A percentile compares a stretch with the other conserved stretches of the same genome.
phyloP scores from a whole-genome alignment of 2,888 invertebrate species.

The Nephrotoma guestfalica region DNA sequence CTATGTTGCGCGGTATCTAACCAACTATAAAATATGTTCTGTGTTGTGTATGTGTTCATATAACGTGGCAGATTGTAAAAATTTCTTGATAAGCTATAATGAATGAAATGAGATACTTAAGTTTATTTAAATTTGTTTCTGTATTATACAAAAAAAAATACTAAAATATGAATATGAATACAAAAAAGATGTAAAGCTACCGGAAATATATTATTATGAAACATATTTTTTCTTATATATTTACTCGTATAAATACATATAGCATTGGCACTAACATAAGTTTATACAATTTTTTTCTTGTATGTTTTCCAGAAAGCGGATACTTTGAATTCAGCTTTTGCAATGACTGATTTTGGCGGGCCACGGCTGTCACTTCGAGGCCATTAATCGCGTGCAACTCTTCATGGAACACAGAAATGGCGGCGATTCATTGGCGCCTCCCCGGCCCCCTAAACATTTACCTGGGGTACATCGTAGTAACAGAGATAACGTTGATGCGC shows the following conservation, averaged over 20 bases:
- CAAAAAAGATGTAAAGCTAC: neutral
- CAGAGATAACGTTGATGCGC: constrained; percentile 40
- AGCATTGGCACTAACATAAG: neutral
- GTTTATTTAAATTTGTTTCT: neutral
- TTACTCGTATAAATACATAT: neutral
- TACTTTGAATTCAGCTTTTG: constrained; percentile 8
- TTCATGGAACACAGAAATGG: constrained; percentile 61
- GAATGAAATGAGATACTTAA: neutral
- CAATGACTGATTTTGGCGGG: constrained; percentile 49
- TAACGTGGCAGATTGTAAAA: neutral
- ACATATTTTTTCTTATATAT: neutral
- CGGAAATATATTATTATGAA: neutral
- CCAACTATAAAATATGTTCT: neutral
- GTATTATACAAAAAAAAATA: neutral
- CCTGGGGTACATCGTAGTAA: constrained; percentile 47
- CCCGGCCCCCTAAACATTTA: constrained; percentile 57
- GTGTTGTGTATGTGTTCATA: neutral
- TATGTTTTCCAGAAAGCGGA: constrained; percentile 41
- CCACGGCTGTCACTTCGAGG: constrained; percentile 40
- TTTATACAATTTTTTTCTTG: constrained; percentile 7
- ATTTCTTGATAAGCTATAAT: neutral
- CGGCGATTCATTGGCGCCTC: constrained; percentile 59
- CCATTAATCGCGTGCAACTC: constrained; percentile 29
- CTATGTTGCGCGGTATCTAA: neutral
- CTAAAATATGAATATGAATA: neutral